Base-by-base conservation (phyloP, 2,797 vertebrate species). In the Scolopax rusticola region DNA sequence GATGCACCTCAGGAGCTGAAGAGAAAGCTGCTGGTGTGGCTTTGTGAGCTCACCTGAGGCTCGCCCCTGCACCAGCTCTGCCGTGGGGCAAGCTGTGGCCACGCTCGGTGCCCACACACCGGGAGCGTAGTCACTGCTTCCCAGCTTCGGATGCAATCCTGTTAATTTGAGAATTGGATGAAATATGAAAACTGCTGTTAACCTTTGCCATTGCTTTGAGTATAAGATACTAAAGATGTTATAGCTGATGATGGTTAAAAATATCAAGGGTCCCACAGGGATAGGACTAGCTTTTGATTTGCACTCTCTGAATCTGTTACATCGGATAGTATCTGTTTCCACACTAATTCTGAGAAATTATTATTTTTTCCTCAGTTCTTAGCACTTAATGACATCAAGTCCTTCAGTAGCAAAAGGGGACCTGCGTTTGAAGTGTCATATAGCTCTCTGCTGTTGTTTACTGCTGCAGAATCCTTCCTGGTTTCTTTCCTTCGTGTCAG, bases 41-140 rank as follows among this genome's bases (percentile, higher is more conserved):
- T 60, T 38, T 24, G 27, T 63, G 63, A 43, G 41, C 41, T 43
- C 41, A 43, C 41, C 41, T 7, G 27, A 59, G n/a, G 11, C 7
- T 32, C 23, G 51, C 40, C 57, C 23, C 32, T 19, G 16, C 18
- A 38, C 50, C 2, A 0, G n/a, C 41, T 75, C 57, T 75, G 56
- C 56, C 47, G 64, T 36, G 16, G 38, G 48, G 13, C 60, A 20
- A 0, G 0, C 80, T 8, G 2, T 11, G 12, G 19, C 41, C 5
- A 0, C 8, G 41, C 32, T 67, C 0, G 0, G 27, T 67, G 47
- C 75, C 64, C 43, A 1, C 68, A 9, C 5, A 3, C 23, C 41
- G 61, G 28, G 30, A 70, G 11, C 0, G 3, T 6, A 18, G 28
- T 53, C 30, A 9, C 8, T 87, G 50, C 84, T 78, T 53, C 69